Conservation (phyloP, 1,140 invertebrate genomes). For the Anagrus nilaparvatae region DNA sequence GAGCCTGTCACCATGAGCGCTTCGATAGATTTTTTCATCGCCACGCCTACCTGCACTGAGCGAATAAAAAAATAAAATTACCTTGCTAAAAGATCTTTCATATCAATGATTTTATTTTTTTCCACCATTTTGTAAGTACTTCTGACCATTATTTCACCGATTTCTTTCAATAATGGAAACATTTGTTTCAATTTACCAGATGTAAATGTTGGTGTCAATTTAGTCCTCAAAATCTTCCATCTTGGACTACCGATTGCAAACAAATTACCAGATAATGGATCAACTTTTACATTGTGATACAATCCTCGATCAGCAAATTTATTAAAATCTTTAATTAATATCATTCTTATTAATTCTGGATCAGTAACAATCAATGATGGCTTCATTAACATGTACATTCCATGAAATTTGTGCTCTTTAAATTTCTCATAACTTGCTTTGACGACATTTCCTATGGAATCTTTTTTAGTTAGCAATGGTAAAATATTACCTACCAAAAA, state of each 20-base stretch:
- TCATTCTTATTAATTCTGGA: constrained; percentile 40
- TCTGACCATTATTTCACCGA: constrained; percentile 32
- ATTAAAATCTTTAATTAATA: constrained; percentile 44
- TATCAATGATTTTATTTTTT: constrained; percentile 13
- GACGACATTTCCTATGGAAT: background rate
- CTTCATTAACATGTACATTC: constrained; percentile 16
- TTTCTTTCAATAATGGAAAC: constrained; percentile 39
- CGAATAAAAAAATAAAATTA: too few relatives aligned
- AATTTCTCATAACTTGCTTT: constrained; percentile 9
- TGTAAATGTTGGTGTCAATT: constrained; percentile 47
- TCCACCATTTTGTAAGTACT: constrained; percentile 8
- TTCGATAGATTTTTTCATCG: too few relatives aligned
- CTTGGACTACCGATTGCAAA: constrained; percentile 37
- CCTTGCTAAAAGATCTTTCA: constrained; percentile 21
- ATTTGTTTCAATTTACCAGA: constrained; percentile 48
- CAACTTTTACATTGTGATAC: constrained; percentile 39
- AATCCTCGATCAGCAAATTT: constrained; percentile 42
- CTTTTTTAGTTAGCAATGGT: too few relatives aligned
- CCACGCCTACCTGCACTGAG: too few relatives aligned
- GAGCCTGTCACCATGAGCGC: too few relatives aligned
- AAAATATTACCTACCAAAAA: too few relatives aligned
- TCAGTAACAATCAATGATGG: constrained; percentile 28
- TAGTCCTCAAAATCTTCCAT: constrained; percentile 45
- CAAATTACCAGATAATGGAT: constrained; percentile 46
- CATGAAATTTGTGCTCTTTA: constrained; percentile 5